Percentiles rank a stretch among this genome's conserved stretches.
These are phyloP conservation scores for Daboia siamensis DNA, from an alignment of 2,113 vertebrate species.

Conservation along the genomic window DNA sequence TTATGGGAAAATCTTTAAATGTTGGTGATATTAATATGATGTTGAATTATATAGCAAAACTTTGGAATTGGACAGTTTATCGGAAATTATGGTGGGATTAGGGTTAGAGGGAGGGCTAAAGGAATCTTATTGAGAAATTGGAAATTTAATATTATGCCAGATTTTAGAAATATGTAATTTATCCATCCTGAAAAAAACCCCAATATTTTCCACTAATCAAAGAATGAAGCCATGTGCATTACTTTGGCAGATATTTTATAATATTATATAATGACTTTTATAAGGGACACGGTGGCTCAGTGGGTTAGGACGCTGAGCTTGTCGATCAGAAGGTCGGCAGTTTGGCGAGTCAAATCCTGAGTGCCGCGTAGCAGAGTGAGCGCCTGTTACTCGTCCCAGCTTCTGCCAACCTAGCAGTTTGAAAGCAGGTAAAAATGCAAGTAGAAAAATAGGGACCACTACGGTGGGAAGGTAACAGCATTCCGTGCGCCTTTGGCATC, in stretches of 20 bases:
- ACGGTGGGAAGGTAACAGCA: too few relatives aligned
- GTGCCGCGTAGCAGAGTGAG: too few relatives aligned
- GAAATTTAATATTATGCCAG: neutral
- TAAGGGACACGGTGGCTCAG: too few relatives aligned
- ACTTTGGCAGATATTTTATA: neutral
- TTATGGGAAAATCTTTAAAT: neutral
- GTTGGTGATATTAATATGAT: neutral
- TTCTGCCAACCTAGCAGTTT: too few relatives aligned
- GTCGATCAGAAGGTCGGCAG: too few relatives aligned
- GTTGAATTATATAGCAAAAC: neutral
- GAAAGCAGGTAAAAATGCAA: too few relatives aligned
- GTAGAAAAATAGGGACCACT: too few relatives aligned
- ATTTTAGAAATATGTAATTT: neutral
- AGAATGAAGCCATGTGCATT: neutral
- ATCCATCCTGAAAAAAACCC: neutral
- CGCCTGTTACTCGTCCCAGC: too few relatives aligned
- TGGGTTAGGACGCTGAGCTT: too few relatives aligned
- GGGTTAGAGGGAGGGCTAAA: neutral
- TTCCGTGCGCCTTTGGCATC: too few relatives aligned
- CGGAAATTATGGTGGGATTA: neutral
- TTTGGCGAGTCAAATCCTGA: too few relatives aligned
- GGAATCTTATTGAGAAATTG: neutral
- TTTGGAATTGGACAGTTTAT: neutral
- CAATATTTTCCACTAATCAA: neutral
- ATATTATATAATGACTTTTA: neutral